These are phyloP conservation scores for Phallusia fumigata DNA, from an alignment of 23 tunicate genomes.

Conservation along the genomic window DNA sequence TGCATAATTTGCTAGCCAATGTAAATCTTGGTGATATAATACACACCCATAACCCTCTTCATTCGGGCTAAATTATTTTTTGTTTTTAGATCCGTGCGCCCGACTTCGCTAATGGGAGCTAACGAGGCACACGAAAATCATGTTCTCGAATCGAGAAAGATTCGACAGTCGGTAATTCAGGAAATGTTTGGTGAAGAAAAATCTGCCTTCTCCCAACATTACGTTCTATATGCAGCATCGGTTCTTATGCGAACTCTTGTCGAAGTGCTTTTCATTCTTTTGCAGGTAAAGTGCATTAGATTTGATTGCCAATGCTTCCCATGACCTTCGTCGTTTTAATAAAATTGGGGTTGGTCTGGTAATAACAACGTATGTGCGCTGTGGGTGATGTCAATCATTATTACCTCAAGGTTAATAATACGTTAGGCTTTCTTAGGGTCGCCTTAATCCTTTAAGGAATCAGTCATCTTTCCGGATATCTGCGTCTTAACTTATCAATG, in stretches of 20 bases:
- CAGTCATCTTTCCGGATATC: no score
- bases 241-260: conserved; percentile 80
- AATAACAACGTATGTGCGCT: no score
- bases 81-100: conserved; percentile 8
- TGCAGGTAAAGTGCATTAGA: conserved; percentile 53
- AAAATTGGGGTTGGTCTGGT: no score
- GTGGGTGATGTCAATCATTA: no score
- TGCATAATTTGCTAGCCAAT: no score
- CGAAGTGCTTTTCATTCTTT: conserved; percentile 81
- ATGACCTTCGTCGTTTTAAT: no score
- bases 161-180: conserved; percentile 35
- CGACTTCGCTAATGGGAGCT: not conserved
- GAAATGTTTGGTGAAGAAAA: conserved; percentile 88
- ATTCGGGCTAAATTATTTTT: not conserved
- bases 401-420: no score
- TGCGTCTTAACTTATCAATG: no score
- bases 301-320: not conserved
- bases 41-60: not conserved
- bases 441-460: no score
- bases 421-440: no score
- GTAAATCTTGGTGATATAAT: no score
- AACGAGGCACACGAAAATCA: conserved; percentile 11
- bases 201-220: conserved; percentile 74
- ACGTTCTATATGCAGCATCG: conserved; percentile 75
- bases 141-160: conserved; percentile 14